Conservation (phyloP, 2,113 vertebrate genomes). For the Antechinus stuartii region DNA sequence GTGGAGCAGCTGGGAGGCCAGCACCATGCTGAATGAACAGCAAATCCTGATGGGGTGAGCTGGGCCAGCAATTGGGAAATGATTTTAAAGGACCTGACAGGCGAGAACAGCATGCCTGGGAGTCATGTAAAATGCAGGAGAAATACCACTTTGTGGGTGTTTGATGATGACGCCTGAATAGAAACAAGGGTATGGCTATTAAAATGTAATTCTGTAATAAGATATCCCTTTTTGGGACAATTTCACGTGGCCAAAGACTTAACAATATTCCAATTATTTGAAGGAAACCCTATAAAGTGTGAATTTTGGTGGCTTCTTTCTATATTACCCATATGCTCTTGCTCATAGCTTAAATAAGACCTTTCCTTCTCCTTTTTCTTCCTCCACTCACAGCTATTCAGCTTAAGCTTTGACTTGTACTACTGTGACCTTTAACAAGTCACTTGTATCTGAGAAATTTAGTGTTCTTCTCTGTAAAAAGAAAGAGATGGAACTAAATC, state of each 20-base stretch:
- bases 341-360: not conserved
- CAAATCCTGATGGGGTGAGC: conserved; percentile 88
- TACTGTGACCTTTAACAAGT: not conserved
- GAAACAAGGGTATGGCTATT: conserved; percentile 84
- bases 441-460: not conserved
- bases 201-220: conserved; percentile 79
- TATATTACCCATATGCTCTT: not conserved
- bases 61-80: conserved; percentile 91
- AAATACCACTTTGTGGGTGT: conserved; percentile 91
- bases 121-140: conserved; percentile 99
- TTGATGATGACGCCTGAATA: conserved; percentile 83
- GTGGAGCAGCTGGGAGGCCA: conserved; percentile 84
- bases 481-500: not conserved
- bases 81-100: conserved; percentile 96
- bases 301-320: not conserved
- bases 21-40: conserved; percentile 85
- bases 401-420: not conserved
- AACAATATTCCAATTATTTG: not conserved
- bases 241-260: not conserved
- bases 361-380: not conserved
- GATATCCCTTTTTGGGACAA: conserved; percentile 48
- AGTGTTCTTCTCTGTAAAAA: not conserved
- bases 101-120: conserved; percentile 91
- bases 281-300: not conserved
- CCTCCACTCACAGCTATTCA: not conserved